phyloP scores from a whole-genome alignment of 2,113 vertebrate species.

The Pelecanus crispus region DNA sequence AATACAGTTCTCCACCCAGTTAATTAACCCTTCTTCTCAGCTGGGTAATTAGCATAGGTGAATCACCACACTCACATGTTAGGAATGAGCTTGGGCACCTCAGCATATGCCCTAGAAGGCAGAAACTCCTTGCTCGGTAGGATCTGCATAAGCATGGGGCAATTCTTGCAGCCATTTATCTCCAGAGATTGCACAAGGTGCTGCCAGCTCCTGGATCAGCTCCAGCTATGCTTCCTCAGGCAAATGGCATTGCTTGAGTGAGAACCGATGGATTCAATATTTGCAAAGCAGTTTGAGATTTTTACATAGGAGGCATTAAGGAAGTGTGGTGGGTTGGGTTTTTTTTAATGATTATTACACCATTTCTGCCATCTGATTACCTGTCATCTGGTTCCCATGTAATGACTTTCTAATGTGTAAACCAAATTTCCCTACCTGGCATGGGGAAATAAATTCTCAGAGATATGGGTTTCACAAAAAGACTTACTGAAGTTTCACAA shows the following conservation, averaged over 20 bases:
- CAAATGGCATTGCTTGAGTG: background rate
- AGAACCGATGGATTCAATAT: background rate
- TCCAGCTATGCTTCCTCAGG: background rate
- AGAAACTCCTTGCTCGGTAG: background rate
- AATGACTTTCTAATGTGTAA: background rate
- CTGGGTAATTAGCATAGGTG: constrained; percentile 18
- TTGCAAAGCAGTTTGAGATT: background rate
- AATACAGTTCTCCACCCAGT: background rate
- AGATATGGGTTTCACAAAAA: background rate
- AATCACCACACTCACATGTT: background rate
- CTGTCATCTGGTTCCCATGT: background rate
- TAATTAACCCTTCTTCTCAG: constrained; percentile 12
- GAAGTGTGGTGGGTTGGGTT: rapidly evolving
- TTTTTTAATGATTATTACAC: background rate
- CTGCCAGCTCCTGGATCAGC: background rate
- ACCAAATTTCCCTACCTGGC: background rate
- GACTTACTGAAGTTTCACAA: background rate
- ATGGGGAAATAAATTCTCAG: background rate
- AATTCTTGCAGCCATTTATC: background rate
- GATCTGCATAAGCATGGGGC: background rate
- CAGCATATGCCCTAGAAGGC: constrained; percentile 20
- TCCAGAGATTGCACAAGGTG: background rate
- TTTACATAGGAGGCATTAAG: background rate
- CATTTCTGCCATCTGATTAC: background rate
- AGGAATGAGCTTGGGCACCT: constrained; percentile 25